These are phyloP conservation scores for Parazoanthus swiftii DNA, from an alignment of 92 coral and sea anemone species.

Conservation along the genomic window DNA sequence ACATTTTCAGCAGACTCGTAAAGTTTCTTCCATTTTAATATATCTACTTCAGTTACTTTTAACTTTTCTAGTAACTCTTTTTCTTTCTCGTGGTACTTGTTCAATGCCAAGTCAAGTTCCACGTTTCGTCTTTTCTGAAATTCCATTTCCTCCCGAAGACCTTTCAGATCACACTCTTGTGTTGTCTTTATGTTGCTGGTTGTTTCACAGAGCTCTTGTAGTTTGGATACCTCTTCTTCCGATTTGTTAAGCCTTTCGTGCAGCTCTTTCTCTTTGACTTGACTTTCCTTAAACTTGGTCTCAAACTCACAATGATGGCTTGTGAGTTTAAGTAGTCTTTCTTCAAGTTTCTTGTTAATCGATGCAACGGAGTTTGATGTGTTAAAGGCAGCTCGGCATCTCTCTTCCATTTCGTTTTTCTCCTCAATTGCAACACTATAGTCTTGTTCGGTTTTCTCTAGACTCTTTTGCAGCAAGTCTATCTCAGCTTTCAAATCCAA, in stretches of 20 bases:
- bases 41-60: background rate
- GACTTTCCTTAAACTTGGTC: background rate
- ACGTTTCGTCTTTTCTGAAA: background rate
- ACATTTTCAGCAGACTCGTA: slow-evolving; percentile 6
- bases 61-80: slow-evolving; percentile 7
- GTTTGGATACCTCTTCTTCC: background rate
- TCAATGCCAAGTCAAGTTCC: background rate
- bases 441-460: background rate
- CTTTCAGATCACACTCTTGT: background rate
- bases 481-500: background rate
- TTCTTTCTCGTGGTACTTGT: background rate
- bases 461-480: background rate
- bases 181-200: background rate
- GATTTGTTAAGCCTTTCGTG: background rate
- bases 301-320: background rate
- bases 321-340: background rate
- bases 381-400: background rate
- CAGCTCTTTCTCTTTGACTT: background rate
- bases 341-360: slow-evolving; percentile 9
- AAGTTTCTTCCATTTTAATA: background rate
- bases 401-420: slow-evolving; percentile 7
- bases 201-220: background rate
- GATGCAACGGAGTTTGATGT: background rate
- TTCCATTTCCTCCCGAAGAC: background rate
- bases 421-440: background rate